These are phyloP conservation scores for Barbus barbus DNA, from an alignment of 2,113 vertebrate species.

Conservation along the genomic window DNA sequence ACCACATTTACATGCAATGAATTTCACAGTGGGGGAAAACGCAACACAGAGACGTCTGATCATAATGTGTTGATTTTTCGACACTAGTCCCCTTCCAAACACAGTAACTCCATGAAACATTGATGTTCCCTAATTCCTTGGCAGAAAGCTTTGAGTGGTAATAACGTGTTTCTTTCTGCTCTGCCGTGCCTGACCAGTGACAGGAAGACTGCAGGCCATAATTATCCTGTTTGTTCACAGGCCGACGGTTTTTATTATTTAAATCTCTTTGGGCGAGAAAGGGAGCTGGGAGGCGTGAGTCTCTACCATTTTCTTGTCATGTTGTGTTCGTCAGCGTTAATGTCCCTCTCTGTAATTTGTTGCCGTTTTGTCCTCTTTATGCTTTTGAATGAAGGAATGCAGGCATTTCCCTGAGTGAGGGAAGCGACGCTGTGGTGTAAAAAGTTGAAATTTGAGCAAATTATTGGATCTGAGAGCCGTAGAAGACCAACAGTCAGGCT, in stretches of 20 bases:
- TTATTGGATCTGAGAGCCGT: constrained; percentile 54
- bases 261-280: constrained; percentile 81
- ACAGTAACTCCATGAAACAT: constrained; percentile 72
- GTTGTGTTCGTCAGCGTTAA: constrained; percentile 76
- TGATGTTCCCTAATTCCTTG: constrained; percentile 76
- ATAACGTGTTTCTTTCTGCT: constrained; percentile 78
- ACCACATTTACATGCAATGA: not conserved
- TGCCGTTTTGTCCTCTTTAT: constrained; percentile 70
- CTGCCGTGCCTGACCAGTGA: constrained; percentile 73
- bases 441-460: constrained; percentile 64
- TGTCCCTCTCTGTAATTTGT: constrained; percentile 70
- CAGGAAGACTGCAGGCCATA: constrained; percentile 81
- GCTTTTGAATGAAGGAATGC: constrained; percentile 64
- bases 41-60: not conserved
- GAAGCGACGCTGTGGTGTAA: constrained; percentile 56
- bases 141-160: constrained; percentile 75
- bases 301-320: constrained; percentile 74
- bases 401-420: constrained; percentile 57
- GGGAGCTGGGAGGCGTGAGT: constrained; percentile 74
- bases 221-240: constrained; percentile 85
- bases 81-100: constrained; percentile 59
- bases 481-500: constrained; percentile 27
- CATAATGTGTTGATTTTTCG: constrained; percentile 63
- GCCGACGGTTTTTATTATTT: constrained; percentile 82
- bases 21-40: not conserved